phyloP scores from a whole-genome alignment of 2,888 invertebrate species.

The Glyphotaelius pellucidus region DNA sequence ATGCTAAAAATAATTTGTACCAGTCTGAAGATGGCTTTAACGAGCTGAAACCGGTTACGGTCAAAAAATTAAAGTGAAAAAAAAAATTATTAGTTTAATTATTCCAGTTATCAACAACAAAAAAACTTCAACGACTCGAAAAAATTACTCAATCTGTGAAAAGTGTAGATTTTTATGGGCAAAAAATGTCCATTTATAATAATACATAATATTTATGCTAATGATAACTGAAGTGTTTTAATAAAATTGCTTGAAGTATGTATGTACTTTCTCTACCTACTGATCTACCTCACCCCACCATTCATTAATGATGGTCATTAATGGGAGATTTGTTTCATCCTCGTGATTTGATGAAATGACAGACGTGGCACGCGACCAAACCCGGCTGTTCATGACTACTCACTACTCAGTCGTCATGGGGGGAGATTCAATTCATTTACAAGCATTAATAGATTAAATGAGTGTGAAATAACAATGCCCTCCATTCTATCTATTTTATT shows the following conservation, averaged over 20 bases:
- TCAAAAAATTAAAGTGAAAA: too few relatives aligned
- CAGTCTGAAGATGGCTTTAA: too few relatives aligned
- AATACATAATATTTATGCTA: neutral
- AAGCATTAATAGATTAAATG: conserved; percentile 16
- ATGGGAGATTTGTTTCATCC: conserved; percentile 21
- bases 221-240: neutral
- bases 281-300: neutral
- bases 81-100: too few relatives aligned
- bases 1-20: too few relatives aligned
- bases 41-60: too few relatives aligned
- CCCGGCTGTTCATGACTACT: conserved; percentile 25
- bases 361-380: conserved; percentile 29
- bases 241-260: neutral
- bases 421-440: conserved; percentile 25
- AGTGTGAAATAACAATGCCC: conserved; percentile 25
- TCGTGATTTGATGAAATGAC: neutral
- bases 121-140: too few relatives aligned
- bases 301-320: neutral
- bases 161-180: too few relatives aligned
- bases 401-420: neutral
- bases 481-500: neutral
- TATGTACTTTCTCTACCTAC: neutral
- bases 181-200: neutral
- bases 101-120: too few relatives aligned
- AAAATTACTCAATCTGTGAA: too few relatives aligned